Evolutionary conservation across 1,140 invertebrate species (phyloP), one percentile per base, ranked within the genome.

Genomic region (Eupeodes corollae): DNA sequence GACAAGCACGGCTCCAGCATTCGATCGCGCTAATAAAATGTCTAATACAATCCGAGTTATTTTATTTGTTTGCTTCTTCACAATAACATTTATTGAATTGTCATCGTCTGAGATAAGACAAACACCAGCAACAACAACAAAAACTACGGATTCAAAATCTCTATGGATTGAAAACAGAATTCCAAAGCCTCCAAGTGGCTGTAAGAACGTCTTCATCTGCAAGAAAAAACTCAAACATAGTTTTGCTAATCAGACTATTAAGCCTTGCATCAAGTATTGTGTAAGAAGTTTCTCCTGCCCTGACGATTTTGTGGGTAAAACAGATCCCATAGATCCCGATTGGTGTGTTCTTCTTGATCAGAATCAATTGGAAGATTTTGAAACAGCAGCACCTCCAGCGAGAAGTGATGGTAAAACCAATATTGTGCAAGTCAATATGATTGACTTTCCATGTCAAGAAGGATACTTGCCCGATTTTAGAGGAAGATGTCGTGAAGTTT

Each of bases 371-470:
- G 21, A 26, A 5, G 21, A 26, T 5, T 26, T 26, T 26, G 21
- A 26, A 26, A 3, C 21, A 8, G 21, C 3, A 26, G 8, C 21
- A 3, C 3, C 21, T 26, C 8, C 21, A 26, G 21, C 21, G 3
- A 8, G 21, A 26, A 3, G 8, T 26, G 3, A 3, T 5, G 21
- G 3, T 26, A 8, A 8, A 26, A 3, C 3, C 21, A 48, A 49
- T 15, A 47, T 57, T 13, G 60, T 59, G 59, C 45, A 55, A 31
- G 60, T 66, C 18, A 58, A 59, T 33, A 61, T 66, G 62, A 65
- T 66, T 44, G 63, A 64, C 45, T 66, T 66, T 15, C 63, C 63
- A 31, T 66, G 63, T 39, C 63, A 65, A 42, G 62, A 62, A 0
- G 62, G 62, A 32, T 66, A 63, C 37, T 44, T 64, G 42, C 63